These are phyloP conservation scores for Vireo altiloquus DNA, from an alignment of 2,113 vertebrate species.

Conservation along the genomic window DNA sequence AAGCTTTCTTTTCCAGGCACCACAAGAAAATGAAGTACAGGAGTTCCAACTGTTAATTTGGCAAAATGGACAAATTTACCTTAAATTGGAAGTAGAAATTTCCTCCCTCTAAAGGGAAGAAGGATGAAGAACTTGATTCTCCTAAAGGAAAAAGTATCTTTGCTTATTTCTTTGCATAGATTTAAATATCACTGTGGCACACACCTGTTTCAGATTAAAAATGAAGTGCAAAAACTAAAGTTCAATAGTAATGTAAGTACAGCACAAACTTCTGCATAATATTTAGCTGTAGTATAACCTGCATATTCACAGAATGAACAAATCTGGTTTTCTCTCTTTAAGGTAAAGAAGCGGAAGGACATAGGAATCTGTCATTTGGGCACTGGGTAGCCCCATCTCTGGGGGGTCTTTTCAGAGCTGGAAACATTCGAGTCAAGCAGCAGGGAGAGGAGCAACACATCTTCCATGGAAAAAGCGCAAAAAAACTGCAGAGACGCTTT, in stretches of 20 bases:
- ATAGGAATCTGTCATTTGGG: not conserved
- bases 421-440: slow-evolving; percentile 72
- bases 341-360: not conserved
- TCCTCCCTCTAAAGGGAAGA: slow-evolving; percentile 64
- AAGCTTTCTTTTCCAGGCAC: slow-evolving; percentile 3
- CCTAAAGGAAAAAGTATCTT: slow-evolving; percentile 39
- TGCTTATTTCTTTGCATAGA: not conserved
- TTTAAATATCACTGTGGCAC: not conserved
- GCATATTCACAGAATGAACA: not conserved
- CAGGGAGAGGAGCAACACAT: slow-evolving; percentile 52
- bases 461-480: slow-evolving; percentile 18
- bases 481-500: not conserved
- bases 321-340: not conserved
- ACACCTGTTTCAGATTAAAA: not conserved
- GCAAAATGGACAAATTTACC: slow-evolving; percentile 58
- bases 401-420: fast-evolving
- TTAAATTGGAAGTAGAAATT: slow-evolving; percentile 73
- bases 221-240: not conserved
- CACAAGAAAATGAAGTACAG: not conserved
- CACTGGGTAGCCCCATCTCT: fast-evolving
- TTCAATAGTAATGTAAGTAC: not conserved
- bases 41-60: not conserved
- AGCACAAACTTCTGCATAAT: not conserved
- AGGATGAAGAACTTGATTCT: slow-evolving; percentile 70
- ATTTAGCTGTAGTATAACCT: not conserved